These are phyloP conservation scores for Leiothrix lutea DNA, from an alignment of 2,113 vertebrate species.

Conservation along the genomic window DNA sequence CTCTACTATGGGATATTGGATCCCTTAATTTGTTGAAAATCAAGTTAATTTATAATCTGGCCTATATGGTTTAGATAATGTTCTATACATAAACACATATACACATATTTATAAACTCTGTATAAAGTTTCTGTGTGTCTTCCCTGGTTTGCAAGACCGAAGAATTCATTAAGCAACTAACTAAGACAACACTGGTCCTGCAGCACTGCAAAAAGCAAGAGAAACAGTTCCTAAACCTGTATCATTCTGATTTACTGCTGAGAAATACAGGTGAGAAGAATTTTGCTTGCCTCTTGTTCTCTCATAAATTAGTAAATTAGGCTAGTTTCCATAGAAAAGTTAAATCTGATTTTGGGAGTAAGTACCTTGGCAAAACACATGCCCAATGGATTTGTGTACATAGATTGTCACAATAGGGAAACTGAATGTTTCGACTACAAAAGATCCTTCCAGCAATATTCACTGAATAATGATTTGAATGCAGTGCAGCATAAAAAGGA, in stretches of 20 bases:
- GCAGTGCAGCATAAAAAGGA: not conserved
- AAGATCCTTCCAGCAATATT: not conserved
- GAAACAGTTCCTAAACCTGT: not conserved
- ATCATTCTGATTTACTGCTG: not conserved
- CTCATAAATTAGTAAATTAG: not conserved
- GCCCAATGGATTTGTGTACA: not conserved
- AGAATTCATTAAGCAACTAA: not conserved
- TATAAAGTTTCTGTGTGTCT: not conserved
- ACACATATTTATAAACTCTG: not conserved
- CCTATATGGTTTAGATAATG: not conserved
- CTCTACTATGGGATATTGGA: not conserved
- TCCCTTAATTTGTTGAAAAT: not conserved
- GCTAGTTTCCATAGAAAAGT: not conserved
- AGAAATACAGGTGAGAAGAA: not conserved
- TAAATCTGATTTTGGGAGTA: not conserved
- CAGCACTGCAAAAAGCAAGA: not conserved
- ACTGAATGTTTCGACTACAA: not conserved
- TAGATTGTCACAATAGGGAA: not conserved
- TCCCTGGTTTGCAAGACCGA: not conserved
- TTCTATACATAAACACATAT: not conserved
- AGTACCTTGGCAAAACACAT: not conserved
- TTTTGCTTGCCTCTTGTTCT: not conserved
- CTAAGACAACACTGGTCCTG: not conserved
- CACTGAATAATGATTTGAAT: not conserved
- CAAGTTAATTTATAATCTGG: not conserved